Evolutionary conservation across 2,888 invertebrate genomes (phyloP).

Genomic region (Drosophila rellima): DNA sequence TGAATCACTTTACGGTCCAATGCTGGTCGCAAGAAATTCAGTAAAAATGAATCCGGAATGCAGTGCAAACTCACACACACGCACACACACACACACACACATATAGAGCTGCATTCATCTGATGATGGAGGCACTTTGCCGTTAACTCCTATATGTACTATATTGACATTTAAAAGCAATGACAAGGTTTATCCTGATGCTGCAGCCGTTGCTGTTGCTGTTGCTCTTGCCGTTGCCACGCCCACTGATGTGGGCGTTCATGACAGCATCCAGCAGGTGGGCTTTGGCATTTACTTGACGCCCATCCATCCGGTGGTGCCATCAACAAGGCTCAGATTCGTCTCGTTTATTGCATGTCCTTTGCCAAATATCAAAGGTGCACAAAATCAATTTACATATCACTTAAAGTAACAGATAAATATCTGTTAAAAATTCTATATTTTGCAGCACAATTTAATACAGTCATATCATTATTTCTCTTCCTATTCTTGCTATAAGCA

Average conservation of each 20-base stretch:
- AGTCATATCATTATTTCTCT: neutral
- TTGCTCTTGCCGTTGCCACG: constrained; percentile 40
- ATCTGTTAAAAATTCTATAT: neutral
- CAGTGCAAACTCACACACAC: constrained; percentile 20
- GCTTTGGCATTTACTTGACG: constrained; percentile 66
- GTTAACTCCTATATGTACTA: constrained; percentile 8
- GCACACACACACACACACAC: constrained; percentile 5
- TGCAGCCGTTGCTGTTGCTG: constrained; percentile 22
- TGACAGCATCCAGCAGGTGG: constrained; percentile 74
- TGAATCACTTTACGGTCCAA: constrained; percentile 49
- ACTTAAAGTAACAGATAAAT: constrained; percentile 5
- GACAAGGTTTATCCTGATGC: constrained; percentile 65
- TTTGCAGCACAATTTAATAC: neutral
- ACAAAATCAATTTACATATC: constrained; percentile 5
- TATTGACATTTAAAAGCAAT: constrained; percentile 75
- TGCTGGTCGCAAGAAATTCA: constrained; percentile 20
- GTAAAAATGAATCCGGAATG: constrained; percentile 27
- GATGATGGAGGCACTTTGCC: constrained; percentile 25
- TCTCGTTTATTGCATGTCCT: constrained; percentile 36
- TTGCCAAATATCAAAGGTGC: constrained; percentile 42
- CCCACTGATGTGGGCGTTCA: constrained; percentile 55
- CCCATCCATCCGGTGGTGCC: constrained; percentile 54
- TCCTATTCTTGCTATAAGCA: neutral
- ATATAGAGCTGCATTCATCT: constrained; percentile 13
- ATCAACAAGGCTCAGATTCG: constrained; percentile 13